Evolutionary conservation across 2,113 vertebrate genomes (phyloP).

Genomic region (Axis porcinus): DNA sequence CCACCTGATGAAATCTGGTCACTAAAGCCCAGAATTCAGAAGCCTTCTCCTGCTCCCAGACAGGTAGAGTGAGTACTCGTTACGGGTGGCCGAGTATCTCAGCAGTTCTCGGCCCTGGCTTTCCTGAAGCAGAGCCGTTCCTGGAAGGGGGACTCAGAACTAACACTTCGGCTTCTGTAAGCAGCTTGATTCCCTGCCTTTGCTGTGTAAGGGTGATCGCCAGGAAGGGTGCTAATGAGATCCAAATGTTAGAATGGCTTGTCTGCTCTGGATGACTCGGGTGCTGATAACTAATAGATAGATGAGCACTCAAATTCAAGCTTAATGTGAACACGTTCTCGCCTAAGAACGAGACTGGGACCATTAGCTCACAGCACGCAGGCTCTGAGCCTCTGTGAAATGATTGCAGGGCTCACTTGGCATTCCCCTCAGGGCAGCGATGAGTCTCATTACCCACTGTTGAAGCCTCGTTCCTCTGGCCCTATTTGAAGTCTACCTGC

Average conservation of each 20-base stretch:
- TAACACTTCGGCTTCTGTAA: not conserved
- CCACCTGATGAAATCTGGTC: not conserved
- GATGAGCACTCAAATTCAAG: not conserved
- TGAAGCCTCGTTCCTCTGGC: not conserved
- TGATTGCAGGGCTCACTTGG: not conserved
- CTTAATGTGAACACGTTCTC: constrained; percentile 20
- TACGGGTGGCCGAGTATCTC: not conserved
- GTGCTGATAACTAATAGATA: constrained; percentile 4
- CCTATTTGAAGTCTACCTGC: not conserved
- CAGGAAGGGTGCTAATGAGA: not conserved
- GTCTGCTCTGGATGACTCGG: not conserved
- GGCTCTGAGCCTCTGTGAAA: not conserved
- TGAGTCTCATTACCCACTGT: not conserved
- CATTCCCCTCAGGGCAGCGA: not conserved
- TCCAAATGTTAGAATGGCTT: not conserved
- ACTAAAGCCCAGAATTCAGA: not conserved
- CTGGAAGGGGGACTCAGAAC: not conserved
- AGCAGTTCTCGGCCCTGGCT: not conserved
- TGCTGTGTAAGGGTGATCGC: not conserved
- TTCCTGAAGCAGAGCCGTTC: not conserved
- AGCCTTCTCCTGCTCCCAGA: not conserved
- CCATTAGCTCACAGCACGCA: constrained; percentile 32
- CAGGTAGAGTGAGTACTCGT: not conserved
- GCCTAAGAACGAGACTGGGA: constrained; percentile 2
- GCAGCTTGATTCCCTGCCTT: not conserved